Evolutionary conservation across 2,797 vertebrate genomes (phyloP), one percentile per base, ranked within the genome.

Genomic region (Sciurus vulgaris): DNA sequence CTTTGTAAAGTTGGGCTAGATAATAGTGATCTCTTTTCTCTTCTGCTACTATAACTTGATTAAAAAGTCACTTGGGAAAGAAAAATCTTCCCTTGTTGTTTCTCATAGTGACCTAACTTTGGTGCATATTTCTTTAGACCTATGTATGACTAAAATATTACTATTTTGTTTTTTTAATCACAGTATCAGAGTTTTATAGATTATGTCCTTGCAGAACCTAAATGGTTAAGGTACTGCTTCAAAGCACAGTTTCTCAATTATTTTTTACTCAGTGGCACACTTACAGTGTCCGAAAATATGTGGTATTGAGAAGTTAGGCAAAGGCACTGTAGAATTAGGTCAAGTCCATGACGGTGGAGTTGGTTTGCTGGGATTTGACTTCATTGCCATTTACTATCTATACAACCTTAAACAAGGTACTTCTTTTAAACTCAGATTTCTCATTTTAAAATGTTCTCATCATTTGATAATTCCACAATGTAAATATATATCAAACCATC

Each of bases 131-230:
- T 92, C 49, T 73, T 74, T 70, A 86, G 67, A 61, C n/a, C 47
- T 93, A 6, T 54, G 6, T 89, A 35, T 81, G 51, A 49, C 59
- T n/a, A 4, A 74, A 63, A 73, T 84, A 73, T 65, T 74, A 61
- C 54, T 56, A 56, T 56, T 56, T 91, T 49, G 87, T 38, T 81
- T 90, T 41, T 96, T 65, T 61, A 67, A 94, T 97, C 91, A 51
- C 72, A 59, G 1, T 28, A 79, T 91, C 47, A 92, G 78, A 73
- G 30, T 51, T 92, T 22, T 69, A 30, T 72, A 82, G 86, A 77
- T 91, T 35, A 72, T 96, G 91, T 74, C 70, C n/a, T 89, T 59
- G 59, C 30, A 85, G 74, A 79, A 73, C 54, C 61, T 74, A 61
- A 85, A 24, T 70, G 33, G 83, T 72, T 82, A 84, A 76, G 44